Evolutionary conservation across 2,888 invertebrate genomes (phyloP), one percentile per base, ranked within the genome.

Genomic region (Agrenia bidenticulata): DNA sequence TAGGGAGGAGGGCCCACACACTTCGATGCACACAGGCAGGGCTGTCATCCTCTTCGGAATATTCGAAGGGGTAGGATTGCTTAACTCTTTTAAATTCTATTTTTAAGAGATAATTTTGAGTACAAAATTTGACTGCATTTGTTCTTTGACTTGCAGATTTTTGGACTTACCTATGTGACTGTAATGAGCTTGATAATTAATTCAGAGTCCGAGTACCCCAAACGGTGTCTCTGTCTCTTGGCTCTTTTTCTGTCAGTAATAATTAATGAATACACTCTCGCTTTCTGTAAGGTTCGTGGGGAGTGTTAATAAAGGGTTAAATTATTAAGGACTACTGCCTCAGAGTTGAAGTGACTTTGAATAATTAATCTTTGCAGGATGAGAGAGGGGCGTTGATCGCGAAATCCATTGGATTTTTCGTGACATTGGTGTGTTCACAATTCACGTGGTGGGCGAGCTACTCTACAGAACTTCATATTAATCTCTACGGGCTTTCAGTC

Each of bases 361-460:
- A n/a, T n/a, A n/a, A n/a, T n/a, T n/a, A 17, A 9, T 53, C 2
- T 23, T 53, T 53, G 19, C 24, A 53, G 37, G 55, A 55, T 7
- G 37, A 37, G n/a, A 27, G 41, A 11, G 5, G 21, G 5, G 24
- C 49, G 2, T 17, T 58, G 9, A 5, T 58, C 11, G 2, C 19
- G 15, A 58, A 58, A 19, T 24, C 58, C 5, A 23, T 21, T 2
- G 49, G 58, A n/a, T 49, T 45, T 49, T 58, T 58, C 27, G 42
- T 45, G 11, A 58, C 32, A n/a, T 17, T 58, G 26, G 17, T 58
- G 7, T 23, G 58, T 15, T 39, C 26, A 2, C 58, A 58, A 26
- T 41, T 58, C 7, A 58, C 58, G 23, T 58, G 58, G 58, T 58
- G 58, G 58, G 23, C 42, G n/a, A 26, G 26, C 15, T 58, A 58